Conservation (phyloP, 2,888 invertebrate species). For the Hemistola chrysoprasaria region DNA sequence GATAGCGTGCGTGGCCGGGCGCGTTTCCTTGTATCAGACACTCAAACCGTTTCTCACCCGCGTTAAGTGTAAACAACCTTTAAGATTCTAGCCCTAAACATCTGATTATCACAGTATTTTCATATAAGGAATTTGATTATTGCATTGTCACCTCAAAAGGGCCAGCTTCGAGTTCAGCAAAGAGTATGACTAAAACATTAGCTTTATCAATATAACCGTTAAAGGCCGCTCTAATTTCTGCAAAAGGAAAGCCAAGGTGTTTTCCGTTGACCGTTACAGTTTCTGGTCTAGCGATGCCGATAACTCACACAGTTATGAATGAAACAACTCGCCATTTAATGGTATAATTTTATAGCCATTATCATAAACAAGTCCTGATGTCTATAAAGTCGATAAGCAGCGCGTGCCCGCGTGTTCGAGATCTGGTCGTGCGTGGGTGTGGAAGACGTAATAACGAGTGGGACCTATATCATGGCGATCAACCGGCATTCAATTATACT, state of each 20-base stretch:
- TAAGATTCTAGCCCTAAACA: too few species aligned
- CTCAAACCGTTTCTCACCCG: too few species aligned
- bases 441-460: conserved; percentile 40
- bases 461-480: conserved; percentile 36
- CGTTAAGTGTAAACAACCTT: too few species aligned
- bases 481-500: conserved; percentile 53
- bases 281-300: conserved; percentile 34
- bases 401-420: conserved; percentile 30
- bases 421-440: conserved; percentile 26
- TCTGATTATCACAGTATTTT: conserved; percentile 31
- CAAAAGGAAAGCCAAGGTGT: conserved; percentile 52
- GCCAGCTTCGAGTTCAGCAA: conserved; percentile 6
- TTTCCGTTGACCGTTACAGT: conserved; percentile 52
- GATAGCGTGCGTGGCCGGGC: too few species aligned
- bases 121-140: conserved; percentile 44
- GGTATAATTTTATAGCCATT: conserved; percentile 30
- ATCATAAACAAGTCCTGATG: conserved; percentile 29
- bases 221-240: conserved; percentile 53
- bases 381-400: conserved; percentile 16
- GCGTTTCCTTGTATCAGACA: too few species aligned
- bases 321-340: conserved; percentile 33
- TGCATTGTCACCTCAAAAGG: conserved; percentile 46
- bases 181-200: too few species aligned
- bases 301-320: conserved; percentile 29
- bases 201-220: conserved; percentile 16